Conservation (phyloP, 2,888 invertebrate species). For the Lepidonotus clava region DNA sequence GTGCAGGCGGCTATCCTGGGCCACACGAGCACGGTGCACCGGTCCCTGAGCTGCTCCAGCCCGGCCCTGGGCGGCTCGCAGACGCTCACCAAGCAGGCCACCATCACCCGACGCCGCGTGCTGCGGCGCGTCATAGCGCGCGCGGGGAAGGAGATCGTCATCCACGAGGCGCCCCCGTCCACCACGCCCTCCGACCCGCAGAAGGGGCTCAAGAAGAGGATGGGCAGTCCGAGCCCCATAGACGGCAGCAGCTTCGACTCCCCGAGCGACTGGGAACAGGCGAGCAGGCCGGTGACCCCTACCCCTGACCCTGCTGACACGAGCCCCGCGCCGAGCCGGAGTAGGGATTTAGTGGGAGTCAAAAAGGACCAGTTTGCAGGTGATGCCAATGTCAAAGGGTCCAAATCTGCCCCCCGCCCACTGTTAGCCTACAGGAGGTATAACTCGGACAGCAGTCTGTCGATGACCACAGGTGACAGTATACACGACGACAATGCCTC, state of each 20-base stretch:
- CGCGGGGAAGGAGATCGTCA: slow-evolving; percentile 72
- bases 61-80: background rate
- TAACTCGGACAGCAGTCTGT: background rate
- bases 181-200: background rate
- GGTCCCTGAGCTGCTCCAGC: slow-evolving; percentile 19
- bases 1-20: slow-evolving; percentile 42
- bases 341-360: no score
- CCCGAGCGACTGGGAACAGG: slow-evolving; percentile 47
- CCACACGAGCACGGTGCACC: slow-evolving; percentile 52
- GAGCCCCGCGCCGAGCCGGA: no score
- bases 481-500: background rate
- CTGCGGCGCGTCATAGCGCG: slow-evolving; percentile 71
- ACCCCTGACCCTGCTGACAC: no score
- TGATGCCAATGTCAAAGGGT: background rate
- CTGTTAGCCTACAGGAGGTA: background rate
- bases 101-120: slow-evolving; percentile 72
- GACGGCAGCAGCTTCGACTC: slow-evolving; percentile 30
- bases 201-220: background rate
- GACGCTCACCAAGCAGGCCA: slow-evolving; percentile 64
- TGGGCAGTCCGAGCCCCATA: background rate
- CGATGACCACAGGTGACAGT: background rate
- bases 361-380: no score
- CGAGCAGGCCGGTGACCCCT: background rate
- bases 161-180: slow-evolving; percentile 55
- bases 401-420: no score